Evolutionary conservation across 2,888 invertebrate genomes (phyloP), one percentile per base, ranked within the genome.

Genomic region (Drosophila ezoana): DNA sequence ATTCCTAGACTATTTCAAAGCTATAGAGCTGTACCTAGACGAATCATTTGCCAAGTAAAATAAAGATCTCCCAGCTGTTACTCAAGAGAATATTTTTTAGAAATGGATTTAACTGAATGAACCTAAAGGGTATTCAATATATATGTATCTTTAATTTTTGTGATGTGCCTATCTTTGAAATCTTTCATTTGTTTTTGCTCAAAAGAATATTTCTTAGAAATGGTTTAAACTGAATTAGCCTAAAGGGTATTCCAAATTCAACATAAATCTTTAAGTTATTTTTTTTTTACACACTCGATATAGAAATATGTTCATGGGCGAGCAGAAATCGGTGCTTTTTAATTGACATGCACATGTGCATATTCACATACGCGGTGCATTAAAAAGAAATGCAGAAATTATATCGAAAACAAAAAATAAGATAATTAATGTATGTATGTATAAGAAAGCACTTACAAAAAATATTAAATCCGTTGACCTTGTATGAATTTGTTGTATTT

Each of bases 401-500:
- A 32, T 20, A 44, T 16, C 8, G 28, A 28, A 52, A 9, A 18
- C 18, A 18, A 44, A 51, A 63, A 43, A 64, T 41, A 20, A 23
- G 37, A 35, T 43, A 40, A 47, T 40, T 41, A 62, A 67, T 51
- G 20, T 53, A 59, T 20, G 16, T 53, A 59, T 18, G 14, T 33
- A 48, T 33, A 32, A 40, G 8, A 32, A 51, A 40, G 57, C 60
- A 89, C 90, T 90, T 85, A 90, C 90, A 90, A 91, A 87, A 87
- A 82, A 88, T 83, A 81, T 91, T 90, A 81, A 90, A 89, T 90
- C 89, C 87, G 89, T 89, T 89, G 89, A 89, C 85, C 87, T 90
- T 90, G 88, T 77, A 71, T 75, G 77, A 87, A 89, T 80, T 81
- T 72, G 67, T 65, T 76, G 68, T 60, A 58, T 75, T 58, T 65